Evolutionary conservation across 2,888 invertebrate species (phyloP).

Genomic region (Iselma pallidipennis): DNA sequence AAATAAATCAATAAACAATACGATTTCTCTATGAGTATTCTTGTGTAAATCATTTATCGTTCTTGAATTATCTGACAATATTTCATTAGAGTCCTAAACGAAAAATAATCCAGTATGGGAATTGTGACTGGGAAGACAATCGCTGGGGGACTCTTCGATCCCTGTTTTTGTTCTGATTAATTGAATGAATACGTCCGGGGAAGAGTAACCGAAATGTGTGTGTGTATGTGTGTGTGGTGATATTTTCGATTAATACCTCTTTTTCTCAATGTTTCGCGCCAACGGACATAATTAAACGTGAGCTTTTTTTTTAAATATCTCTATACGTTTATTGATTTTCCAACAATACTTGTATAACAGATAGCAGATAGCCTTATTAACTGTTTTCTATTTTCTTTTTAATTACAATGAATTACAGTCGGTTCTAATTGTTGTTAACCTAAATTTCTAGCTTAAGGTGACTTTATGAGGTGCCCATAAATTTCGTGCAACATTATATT

Average conservation of each 20-base stretch:
- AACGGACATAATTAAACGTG: conserved; percentile 14
- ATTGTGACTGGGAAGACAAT: conserved; percentile 43
- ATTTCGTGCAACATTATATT: conserved; percentile 28
- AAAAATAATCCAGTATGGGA: conserved; percentile 43
- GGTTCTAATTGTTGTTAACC: conserved; percentile 5
- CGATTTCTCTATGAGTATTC: conserved; percentile 10
- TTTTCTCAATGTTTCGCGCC: conserved; percentile 7
- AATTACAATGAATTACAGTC: conserved; percentile 7
- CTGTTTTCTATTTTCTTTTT: conserved; percentile 14
- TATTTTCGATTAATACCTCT: conserved; percentile 22
- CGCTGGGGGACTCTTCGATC: conserved; percentile 33
- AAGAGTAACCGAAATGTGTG: conserved; percentile 29
- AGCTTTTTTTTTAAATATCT: not conserved
- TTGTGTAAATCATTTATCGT: conserved; percentile 35
- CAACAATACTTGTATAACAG: not conserved
- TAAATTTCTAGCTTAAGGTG: conserved; percentile 4
- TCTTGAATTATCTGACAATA: conserved; percentile 34
- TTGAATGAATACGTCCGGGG: conserved; percentile 35
- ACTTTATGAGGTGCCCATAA: conserved; percentile 33
- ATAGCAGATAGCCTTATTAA: too few species aligned
- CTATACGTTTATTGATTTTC: not conserved
- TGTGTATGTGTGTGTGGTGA: too few species aligned
- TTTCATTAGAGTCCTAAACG: conserved; percentile 41
- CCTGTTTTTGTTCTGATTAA: conserved; percentile 37
- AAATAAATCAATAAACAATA: conserved; percentile 6